These are phyloP conservation scores for Lepidocolaptes lacrymiger DNA, from an alignment of 2,797 vertebrate species.

Conservation along the genomic window DNA sequence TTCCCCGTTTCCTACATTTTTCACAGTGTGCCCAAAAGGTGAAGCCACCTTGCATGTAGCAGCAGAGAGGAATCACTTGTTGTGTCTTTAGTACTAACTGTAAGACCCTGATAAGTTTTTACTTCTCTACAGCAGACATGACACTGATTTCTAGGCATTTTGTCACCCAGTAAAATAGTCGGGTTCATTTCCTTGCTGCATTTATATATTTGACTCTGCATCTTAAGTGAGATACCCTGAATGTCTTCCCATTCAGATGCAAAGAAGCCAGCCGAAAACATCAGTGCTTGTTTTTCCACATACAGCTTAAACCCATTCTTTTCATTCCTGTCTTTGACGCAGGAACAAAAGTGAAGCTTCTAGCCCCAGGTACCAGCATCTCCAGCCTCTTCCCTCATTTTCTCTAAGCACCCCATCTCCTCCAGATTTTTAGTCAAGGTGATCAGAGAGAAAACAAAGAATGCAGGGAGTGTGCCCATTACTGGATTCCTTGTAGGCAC, in stretches of 20 bases:
- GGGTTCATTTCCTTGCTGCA: not conserved
- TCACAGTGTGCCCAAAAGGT: not conserved
- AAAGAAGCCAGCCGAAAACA: not conserved
- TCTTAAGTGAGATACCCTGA: not conserved
- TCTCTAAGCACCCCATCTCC: not conserved
- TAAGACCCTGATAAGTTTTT: not conserved
- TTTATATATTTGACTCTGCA: not conserved
- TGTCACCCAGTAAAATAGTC: not conserved
- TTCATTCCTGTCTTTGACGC: not conserved
- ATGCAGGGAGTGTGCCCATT: not conserved
- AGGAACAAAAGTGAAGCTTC: not conserved
- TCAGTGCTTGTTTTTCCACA: not conserved
- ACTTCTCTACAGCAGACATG: not conserved
- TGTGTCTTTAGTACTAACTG: not conserved
- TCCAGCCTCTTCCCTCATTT: not conserved
- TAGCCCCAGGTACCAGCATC: not conserved
- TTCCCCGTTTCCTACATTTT: not conserved
- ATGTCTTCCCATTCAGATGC: not conserved
- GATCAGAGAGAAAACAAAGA: not conserved
- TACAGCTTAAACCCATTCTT: not conserved
- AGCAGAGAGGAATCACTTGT: not conserved
- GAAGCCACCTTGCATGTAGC: rapidly evolving
- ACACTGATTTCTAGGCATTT: not conserved
- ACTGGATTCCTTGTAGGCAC: not conserved
- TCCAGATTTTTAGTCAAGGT: not conserved